These are phyloP conservation scores for Boloria euphrosyne DNA, from an alignment of 2,888 invertebrate genomes.

Conservation along the genomic window DNA sequence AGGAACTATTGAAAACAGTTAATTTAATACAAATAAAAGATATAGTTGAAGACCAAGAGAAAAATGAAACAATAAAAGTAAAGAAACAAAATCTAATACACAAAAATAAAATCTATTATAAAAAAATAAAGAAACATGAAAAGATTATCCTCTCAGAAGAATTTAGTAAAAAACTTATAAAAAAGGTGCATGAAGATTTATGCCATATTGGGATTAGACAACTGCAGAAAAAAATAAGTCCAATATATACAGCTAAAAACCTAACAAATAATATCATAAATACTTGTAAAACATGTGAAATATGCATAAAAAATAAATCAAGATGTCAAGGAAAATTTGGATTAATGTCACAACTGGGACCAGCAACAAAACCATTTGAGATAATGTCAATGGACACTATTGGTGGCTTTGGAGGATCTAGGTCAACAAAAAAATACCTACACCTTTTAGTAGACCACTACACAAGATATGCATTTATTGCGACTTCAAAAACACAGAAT, in stretches of 20 bases:
- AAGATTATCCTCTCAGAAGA: conserved; percentile 24
- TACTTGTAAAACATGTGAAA: no score
- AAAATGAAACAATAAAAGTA: conserved; percentile 23
- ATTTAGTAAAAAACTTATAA: conserved; percentile 10
- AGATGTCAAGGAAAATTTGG: no score
- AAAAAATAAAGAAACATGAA: conserved; percentile 12
- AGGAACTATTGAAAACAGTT: conserved; percentile 30
- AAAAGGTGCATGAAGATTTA: conserved; percentile 9
- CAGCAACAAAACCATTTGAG: conserved; percentile 14
- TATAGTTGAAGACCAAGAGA: conserved; percentile 25
- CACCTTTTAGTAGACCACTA: conserved; percentile 12
- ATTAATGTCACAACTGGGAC: no score
- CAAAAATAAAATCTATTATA: no score
- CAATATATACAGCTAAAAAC: no score
- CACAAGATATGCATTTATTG: conserved; percentile 18
- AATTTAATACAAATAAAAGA: conserved; percentile 29
- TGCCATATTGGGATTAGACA: conserved; percentile 20
- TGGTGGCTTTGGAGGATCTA: conserved; percentile 16
- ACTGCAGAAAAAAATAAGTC: conserved; percentile 5
- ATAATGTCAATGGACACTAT: conserved; percentile 21
- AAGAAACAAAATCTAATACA: not conserved
- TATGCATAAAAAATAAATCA: no score
- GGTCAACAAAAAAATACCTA: conserved; percentile 26
- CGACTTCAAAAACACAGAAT: conserved; percentile 14
- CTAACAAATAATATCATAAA: no score